Percentiles rank a stretch among this genome's conserved stretches.
Conservation (phyloP, 2,888 invertebrate genomes). For the Hypselothyrea guttata region DNA sequence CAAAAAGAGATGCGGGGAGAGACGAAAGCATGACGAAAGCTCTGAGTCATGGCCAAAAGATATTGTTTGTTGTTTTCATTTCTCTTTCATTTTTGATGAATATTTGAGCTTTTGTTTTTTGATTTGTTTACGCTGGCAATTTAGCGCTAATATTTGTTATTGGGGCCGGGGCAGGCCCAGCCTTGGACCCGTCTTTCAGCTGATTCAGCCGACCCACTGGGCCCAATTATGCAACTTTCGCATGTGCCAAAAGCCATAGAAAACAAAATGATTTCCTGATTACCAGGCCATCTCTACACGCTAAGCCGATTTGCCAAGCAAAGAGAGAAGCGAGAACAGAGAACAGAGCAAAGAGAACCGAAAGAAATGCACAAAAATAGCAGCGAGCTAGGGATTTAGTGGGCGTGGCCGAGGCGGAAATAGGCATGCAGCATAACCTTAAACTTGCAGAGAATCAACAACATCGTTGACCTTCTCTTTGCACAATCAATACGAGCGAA, state of each 20-base stretch:
- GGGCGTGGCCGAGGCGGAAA: constrained; percentile 31
- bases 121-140: constrained; percentile 28
- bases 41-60: constrained; percentile 33
- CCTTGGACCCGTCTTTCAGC: constrained; percentile 22
- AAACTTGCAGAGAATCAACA: constrained; percentile 50
- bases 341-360: constrained; percentile 12
- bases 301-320: constrained; percentile 57
- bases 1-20: not conserved
- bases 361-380: constrained; percentile 39
- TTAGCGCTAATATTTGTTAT: constrained; percentile 9
- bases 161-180: not conserved
- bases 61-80: constrained; percentile 15
- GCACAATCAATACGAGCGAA: constrained; percentile 35
- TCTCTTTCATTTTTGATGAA: not conserved
- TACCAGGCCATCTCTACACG: constrained; percentile 8
- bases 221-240: constrained; percentile 56
- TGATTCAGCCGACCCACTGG: constrained; percentile 40
- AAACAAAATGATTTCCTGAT: constrained; percentile 66
- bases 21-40: constrained; percentile 25
- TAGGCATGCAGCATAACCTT: constrained; percentile 42
- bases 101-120: not conserved
- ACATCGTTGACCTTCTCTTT: constrained; percentile 39
- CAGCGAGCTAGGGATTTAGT: constrained; percentile 18
- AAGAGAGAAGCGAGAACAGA: not conserved
- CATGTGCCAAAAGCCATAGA: constrained; percentile 61